Base-by-base conservation (phyloP, 92 coral and sea anemone species). In the Galaxea fascicularis region DNA sequence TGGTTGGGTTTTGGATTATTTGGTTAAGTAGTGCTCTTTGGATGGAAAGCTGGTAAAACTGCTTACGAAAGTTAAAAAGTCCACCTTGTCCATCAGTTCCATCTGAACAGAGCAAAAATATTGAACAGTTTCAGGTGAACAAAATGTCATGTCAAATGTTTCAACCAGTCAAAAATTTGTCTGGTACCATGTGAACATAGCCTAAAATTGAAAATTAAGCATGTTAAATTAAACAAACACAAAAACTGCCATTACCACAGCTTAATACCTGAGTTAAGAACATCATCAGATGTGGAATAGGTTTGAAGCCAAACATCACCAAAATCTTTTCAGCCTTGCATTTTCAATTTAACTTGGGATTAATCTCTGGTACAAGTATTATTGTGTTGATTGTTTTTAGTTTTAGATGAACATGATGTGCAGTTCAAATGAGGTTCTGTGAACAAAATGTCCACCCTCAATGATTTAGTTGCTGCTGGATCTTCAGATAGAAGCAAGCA, bases 381-480 rank as follows among this genome's bases (percentile, higher is more conserved):
- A 56, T 58, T 18, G 10, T 68, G 52, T 18, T 24, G n/a, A n/a
- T 44, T 26, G 49, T 44, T 71, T 21, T 22, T 16, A 71, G 21
- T 15, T 24, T 6, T 31, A 58, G 69, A 28, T 10, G 68, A 63
- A n/a, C 31, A 35, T 76, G 30, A 76, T 57, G 80, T 2, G n/a
- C 20, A 22, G 69, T 57, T 47, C 52, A 76, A 13, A 57, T 65
- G 57, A 76, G 44, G 3, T 10, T 26, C 77, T 53, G 1, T 47
- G 18, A 31, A 14, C 10, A 67, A 56, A 66, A 70, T 82, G 77
- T 65, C 80, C 28, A 86, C 86, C 8, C 49, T 69, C 58, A 80
- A 86, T 25, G 85, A 79, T 22, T 45, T 70, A 41, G 70, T 59
- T 24, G 30, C 39, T 8, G 51, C 58, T 21, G 26, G 44, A 28